Base-by-base conservation (phyloP, 2,888 invertebrate genomes). In the Folsomia manolachei region DNA sequence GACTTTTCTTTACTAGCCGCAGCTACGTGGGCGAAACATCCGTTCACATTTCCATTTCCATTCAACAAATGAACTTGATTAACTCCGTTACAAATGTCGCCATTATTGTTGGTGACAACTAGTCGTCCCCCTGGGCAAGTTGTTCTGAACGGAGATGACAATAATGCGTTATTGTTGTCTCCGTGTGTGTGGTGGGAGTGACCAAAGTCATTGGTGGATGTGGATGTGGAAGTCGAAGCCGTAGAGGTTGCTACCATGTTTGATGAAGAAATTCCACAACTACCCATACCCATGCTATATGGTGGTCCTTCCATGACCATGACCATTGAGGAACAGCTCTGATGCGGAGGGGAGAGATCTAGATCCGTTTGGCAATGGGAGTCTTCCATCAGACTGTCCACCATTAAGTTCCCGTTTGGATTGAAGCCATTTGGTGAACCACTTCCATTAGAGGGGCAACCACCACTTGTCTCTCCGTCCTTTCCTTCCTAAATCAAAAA, bases 301-400 rank as follows among this genome's bases (percentile, higher is more conserved):
- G n/a, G n/a, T 9, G n/a, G 4, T 4, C 2, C 9, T 18, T 67
- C 67, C 26, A 67, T 56, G 23, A 21, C 23, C 21, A 52, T 53
- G 2, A n/a, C 21, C 1, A n/a, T 71, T 51, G 68, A 63, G 23
- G 72, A 66, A 21, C 25, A 62, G 26, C 60, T 39, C 11, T n/a
- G 53, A 66, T 64, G 70, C 64, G 61, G 73, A 53, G 18, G 69
- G 67, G 70, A 71, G 66, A 27, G 73, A 60, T 72, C 70, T 62
- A 73, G 70, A 69, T 77, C 77, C 23, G 77, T 77, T 74, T 77
- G 77, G 66, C 77, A 75, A 70, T 77, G 77, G 9, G 77, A 77
- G 72, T 77, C 75, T 65, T 77, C 77, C 77, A 77, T 77, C 66
- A 75, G 69, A 70, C 69, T 72, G 71, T 77, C 75, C 27, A 73